These are phyloP conservation scores for Limnephilus auricula DNA, from an alignment of 2,888 invertebrate species.

Conservation along the genomic window DNA sequence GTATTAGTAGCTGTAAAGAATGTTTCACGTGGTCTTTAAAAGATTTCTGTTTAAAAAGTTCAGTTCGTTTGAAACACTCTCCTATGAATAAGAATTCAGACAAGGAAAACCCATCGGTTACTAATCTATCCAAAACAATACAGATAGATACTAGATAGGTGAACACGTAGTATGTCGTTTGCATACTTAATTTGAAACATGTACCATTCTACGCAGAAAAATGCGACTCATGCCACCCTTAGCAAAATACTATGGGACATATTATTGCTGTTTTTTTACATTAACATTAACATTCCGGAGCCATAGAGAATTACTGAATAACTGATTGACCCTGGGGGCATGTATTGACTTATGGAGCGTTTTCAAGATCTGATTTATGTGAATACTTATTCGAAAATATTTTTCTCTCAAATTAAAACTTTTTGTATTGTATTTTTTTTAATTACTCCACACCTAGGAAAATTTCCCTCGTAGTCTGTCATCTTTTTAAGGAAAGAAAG, in stretches of 20 bases:
- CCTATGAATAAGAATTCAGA: neutral
- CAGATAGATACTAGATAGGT: neutral
- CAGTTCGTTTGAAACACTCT: too few species aligned
- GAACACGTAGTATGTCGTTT: neutral
- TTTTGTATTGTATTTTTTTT: too few species aligned
- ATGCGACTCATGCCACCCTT: neutral
- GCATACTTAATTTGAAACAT: neutral
- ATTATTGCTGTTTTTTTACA: neutral
- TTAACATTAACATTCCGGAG: neutral
- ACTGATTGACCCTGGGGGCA: neutral
- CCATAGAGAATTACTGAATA: neutral
- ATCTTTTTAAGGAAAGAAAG: too few species aligned
- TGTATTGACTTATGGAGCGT: neutral
- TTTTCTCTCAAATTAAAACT: neutral
- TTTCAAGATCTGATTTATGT: neutral
- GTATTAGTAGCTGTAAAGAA: too few species aligned
- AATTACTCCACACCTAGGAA: too few species aligned
- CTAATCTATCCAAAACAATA: neutral
- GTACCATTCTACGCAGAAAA: neutral
- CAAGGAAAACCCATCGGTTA: neutral
- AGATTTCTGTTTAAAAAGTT: too few species aligned
- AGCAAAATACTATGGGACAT: neutral
- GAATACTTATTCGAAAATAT: neutral
- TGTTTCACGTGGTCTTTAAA: too few species aligned
- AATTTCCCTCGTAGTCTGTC: too few species aligned